Evolutionary conservation across 2,888 invertebrate genomes (phyloP), one percentile per base, ranked within the genome.

Genomic region (Silvanus unidentatus): DNA sequence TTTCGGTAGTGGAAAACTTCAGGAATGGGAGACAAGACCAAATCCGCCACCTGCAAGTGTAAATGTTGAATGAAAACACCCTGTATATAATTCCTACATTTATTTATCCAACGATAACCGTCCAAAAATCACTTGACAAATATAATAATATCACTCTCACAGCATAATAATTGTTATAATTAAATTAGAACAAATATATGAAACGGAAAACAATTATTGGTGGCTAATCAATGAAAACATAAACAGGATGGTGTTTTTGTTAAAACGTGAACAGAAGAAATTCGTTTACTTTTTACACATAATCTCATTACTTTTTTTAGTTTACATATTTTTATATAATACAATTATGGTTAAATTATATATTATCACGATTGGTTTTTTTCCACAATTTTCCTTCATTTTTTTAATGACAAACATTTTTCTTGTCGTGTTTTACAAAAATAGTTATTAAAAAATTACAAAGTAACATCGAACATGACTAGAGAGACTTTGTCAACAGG

Each of bases 121-220:
- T 50, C 59, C 58, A 59, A 60, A 63, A 60, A 62, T 63, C 64
- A 67, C 66, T 64, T 62, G 60, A 68, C 66, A 66, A 64, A 59
- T 55, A 49, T 52, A 56, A 48, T 48, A n/a, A 57, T 56, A 54
- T 61, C 58, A 62, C 54, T 55, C 57, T 60, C 12, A 32, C 12
- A 32, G 12, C n/a, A 32, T 11, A 32, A 32, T 32, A 32, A 32
- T 11, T 32, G n/a, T 11, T 8, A 5, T 28, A 28, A 28, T 10
- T 28, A 28, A 28, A 28, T 10, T 10, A 28, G 8, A 28, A 28
- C 28, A 28, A 28, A 28, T 28, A 28, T 28, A 6, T n/a, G n/a
- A n/a, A n/a, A n/a, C n/a, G n/a, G n/a, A n/a, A n/a, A n/a, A n/a
- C n/a, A n/a, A n/a, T n/a, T n/a, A n/a, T n/a, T n/a, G n/a, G n/a